Evolutionary conservation across 2,888 invertebrate species (phyloP), one percentile per base, ranked within the genome.

Genomic region (Hypsopygia costalis): DNA sequence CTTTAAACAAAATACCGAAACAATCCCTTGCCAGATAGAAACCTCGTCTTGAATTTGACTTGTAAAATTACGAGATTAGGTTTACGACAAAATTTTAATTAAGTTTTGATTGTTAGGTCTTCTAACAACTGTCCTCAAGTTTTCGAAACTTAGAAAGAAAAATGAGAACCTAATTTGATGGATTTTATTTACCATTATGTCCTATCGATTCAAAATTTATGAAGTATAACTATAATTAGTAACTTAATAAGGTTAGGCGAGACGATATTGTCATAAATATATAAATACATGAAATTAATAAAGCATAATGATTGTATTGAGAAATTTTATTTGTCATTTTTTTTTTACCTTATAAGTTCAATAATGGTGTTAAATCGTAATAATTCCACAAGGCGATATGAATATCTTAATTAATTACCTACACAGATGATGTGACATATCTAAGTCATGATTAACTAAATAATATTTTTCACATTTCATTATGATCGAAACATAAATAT

Each of bases 221-320:
- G 80, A 78, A 83, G 76, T 81, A 82, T 83, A 81, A 81, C 81
- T 85, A 81, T 86, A 86, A 86, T 85, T 86, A 87, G 87, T 85
- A 86, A 86, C 80, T 77, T 83, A 79, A 86, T 89, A 90, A 85
- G 85, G 80, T 87, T 89, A 90, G 90, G 81, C 81, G 89, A 90
- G 90, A 89, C 87, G 88, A 83, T 89, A 89, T 89, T 89, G 89
- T 89, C 89, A 89, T 89, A 88, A 88, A 90, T 89, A 89, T 89
- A 90, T 89, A 89, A 89, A 89, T 89, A 89, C 88, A 87, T 89
- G 86, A 89, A 89, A 89, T 89, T 88, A 89, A 89, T 89, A 89
- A 89, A 89, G 88, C 88, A 89, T 87, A 87, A 87, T 89, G 86
- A 89, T 89, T 89, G 89, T 89, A 89, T 60, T 61, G 54, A 49